Percentiles rank a stretch among this genome's conserved stretches.
phyloP scores from a whole-genome alignment of 2,797 vertebrate species.

The Linurgus olivaceus region DNA sequence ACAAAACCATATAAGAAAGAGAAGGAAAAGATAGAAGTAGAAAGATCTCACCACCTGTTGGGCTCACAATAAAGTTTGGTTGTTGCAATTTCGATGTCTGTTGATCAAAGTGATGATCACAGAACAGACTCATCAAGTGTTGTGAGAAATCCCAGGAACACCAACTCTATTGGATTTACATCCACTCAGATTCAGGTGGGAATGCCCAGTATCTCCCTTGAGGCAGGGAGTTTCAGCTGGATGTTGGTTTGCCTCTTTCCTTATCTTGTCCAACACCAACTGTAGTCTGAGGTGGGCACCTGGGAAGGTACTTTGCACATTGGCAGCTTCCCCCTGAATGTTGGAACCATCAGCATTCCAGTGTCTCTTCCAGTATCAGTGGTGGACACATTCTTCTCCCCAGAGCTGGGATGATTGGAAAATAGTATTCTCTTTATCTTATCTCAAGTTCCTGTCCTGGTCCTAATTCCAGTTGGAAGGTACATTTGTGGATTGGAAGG shows the following conservation, averaged over 20 bases:
- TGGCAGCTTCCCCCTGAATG: rapidly evolving
- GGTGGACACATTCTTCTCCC: too few species aligned
- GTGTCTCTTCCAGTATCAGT: background rate
- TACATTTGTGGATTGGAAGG: background rate
- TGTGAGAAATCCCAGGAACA: background rate
- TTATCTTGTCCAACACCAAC: background rate
- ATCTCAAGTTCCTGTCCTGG: background rate
- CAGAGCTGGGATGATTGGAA: too few species aligned
- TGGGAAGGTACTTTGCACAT: background rate
- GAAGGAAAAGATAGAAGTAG: background rate
- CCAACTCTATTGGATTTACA: background rate
- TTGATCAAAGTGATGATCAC: background rate
- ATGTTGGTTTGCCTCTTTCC: background rate
- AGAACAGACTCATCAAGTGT: background rate
- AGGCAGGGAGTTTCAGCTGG: background rate
- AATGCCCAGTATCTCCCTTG: background rate
- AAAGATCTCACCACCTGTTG: background rate
- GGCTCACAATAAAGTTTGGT: background rate
- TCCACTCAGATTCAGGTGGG: background rate
- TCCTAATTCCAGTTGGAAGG: background rate
- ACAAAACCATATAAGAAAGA: background rate
- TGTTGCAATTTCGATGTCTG: rapidly evolving
- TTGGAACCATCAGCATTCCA: background rate
- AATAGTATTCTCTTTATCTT: background rate
- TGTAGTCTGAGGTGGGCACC: background rate